These are phyloP conservation scores for Scytalopus superciliaris DNA, from an alignment of 2,113 vertebrate genomes.

Conservation along the genomic window DNA sequence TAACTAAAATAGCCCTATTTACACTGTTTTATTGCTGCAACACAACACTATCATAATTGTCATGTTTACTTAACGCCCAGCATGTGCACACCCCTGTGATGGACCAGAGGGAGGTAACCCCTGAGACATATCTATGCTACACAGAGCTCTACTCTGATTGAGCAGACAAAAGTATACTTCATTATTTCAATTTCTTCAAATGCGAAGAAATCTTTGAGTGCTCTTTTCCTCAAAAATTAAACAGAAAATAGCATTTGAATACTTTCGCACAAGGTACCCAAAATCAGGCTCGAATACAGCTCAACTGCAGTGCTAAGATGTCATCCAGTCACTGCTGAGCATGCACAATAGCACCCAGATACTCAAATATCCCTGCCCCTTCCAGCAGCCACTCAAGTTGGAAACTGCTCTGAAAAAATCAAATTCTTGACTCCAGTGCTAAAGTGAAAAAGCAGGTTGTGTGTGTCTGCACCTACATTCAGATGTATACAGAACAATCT, in stretches of 20 bases:
- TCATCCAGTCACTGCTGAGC: not conserved
- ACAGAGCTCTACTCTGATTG: not conserved
- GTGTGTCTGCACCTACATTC: not conserved
- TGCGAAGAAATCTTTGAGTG: not conserved
- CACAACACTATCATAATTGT: fast-evolving
- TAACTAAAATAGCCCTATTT: not conserved
- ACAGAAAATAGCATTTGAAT: not conserved
- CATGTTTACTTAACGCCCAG: not conserved
- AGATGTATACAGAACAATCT: not conserved
- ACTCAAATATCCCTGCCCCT: not conserved
- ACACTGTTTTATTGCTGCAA: not conserved
- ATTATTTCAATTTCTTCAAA: not conserved
- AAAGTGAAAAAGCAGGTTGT: not conserved
- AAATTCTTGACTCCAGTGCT: not conserved
- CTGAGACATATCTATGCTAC: too few species aligned
- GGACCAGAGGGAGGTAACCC: not conserved
- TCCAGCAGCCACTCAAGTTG: not conserved
- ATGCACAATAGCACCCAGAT: not conserved
- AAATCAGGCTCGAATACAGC: not conserved
- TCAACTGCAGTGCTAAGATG: not conserved
- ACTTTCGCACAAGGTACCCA: not conserved
- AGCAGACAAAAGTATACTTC: not conserved
- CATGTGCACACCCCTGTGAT: fast-evolving
- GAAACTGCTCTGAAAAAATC: not conserved
- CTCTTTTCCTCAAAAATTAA: not conserved